Base-by-base conservation (phyloP, 2,797 vertebrate species). In the Lepilemur septentrionalis region DNA sequence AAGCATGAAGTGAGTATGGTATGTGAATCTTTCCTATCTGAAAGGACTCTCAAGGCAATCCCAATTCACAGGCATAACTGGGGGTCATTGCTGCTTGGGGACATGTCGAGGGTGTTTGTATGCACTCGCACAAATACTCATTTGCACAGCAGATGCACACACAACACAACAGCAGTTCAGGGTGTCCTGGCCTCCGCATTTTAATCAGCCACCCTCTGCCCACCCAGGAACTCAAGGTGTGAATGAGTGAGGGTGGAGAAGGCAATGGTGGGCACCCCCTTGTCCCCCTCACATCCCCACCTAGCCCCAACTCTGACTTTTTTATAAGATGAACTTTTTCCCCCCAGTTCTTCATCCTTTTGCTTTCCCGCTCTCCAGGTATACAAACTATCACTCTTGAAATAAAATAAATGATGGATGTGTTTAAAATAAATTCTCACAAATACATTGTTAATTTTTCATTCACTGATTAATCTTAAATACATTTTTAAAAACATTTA, bases 371-470 rank as follows among this genome's bases (percentile, higher is more conserved):
- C 65, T 63, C 18, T 14, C 7, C 28, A 25, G 10, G 14, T 59
- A 2, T 12, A 69, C 50, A 96, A 65, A 65, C 41, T 20, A 5
- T 81, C 50, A 85, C 61, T 63, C 46, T 83, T 32, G 41, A 65
- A 83, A 93, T 81, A 81, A 70, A 48, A 72, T 17, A 76, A 89
- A 73, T 85, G 43, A 38, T 14, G 48, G 5, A n/a, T 50, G 72
- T 91, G 11, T 72, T 91, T 89, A 80, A 93, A 91, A 67, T 76
- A 76, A 80, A 86, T 78, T 25, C n/a, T 89, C 8, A 11, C 61
- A 13, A 76, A 48, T 91, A 8, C 23, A 81, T 59, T 65, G 15
- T 67, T 70, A 59, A 67, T 92, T 81, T 96, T 94, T 93, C 69
- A 94, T 69, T 41, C 59, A 4, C n/a, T 92, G 35, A 57, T 75